Conservation (phyloP, 2,113 vertebrate species). For the Todiramphus saurophagus region DNA sequence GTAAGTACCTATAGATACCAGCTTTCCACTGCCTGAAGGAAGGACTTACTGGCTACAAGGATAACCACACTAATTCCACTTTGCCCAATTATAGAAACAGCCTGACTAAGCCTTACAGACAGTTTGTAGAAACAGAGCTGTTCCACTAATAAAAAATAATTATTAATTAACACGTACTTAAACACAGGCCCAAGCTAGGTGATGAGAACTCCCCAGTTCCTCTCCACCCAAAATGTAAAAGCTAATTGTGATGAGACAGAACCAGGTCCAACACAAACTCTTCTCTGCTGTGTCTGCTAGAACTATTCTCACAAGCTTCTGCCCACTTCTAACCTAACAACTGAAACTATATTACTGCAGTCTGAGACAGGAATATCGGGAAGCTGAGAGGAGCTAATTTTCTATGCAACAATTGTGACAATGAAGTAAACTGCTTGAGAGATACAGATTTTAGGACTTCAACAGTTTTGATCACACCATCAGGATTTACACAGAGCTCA, state of each 20-base stretch:
- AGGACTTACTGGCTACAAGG: background rate
- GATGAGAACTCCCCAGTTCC: background rate
- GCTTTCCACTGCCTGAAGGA: background rate
- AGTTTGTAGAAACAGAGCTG: background rate
- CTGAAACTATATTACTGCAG: background rate
- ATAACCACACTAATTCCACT: background rate
- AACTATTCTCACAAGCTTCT: background rate
- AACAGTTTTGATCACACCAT: background rate
- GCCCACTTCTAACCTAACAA: background rate
- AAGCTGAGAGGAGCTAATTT: background rate
- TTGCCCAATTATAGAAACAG: background rate
- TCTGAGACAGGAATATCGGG: background rate
- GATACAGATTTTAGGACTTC: background rate
- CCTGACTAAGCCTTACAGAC: background rate
- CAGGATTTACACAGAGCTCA: background rate
- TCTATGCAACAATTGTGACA: background rate
- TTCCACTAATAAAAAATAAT: background rate
- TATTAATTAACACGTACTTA: background rate
- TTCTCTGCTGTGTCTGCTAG: background rate
- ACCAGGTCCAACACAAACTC: background rate
- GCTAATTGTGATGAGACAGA: background rate
- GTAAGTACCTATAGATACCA: background rate
- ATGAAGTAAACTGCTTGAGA: background rate
- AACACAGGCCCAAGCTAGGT: background rate
- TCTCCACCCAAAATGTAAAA: background rate